These are phyloP conservation scores for Rhinolophus ferrumequinum DNA, from an alignment of 2,113 vertebrate genomes.

Conservation along the genomic window DNA sequence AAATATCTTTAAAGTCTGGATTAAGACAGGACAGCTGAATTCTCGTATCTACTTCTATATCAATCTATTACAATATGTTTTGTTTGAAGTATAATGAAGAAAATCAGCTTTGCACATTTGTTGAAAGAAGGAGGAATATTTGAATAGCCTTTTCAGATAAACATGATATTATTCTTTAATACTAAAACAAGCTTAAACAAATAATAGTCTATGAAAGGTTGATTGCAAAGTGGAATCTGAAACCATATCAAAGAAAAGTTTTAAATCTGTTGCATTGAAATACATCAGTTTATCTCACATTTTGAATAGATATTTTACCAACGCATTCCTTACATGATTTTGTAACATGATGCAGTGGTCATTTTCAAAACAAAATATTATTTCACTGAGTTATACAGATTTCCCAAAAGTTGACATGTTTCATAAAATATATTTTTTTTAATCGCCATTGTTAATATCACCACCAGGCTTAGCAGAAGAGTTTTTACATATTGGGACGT, in stretches of 20 bases:
- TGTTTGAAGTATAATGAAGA: conserved; percentile 1
- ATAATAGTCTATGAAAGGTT: neutral
- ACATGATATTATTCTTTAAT: neutral
- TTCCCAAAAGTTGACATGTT: neutral
- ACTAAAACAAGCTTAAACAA: neutral
- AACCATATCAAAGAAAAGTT: neutral
- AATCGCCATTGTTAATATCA: neutral
- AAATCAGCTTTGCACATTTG: neutral
- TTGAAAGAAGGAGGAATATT: neutral
- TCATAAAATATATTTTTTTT: neutral
- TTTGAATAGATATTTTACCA: neutral
- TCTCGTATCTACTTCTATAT: neutral
- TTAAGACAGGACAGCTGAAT: neutral
- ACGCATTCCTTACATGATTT: neutral
- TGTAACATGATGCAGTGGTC: neutral
- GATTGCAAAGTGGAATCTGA: neutral
- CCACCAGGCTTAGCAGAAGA: conserved; percentile 1
- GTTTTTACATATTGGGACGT: neutral
- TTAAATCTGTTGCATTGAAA: conserved; percentile 12
- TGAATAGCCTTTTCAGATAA: conserved; percentile 16
- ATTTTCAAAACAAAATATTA: conserved; percentile 48
- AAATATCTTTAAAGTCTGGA: neutral
- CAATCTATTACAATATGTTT: neutral
- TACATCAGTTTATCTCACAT: neutral
- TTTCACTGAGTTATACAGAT: neutral